A percentile compares a stretch with the other conserved stretches of the same genome.
Conservation (phyloP, 2,888 invertebrate genomes). For the Tolmerus cingulatus region DNA sequence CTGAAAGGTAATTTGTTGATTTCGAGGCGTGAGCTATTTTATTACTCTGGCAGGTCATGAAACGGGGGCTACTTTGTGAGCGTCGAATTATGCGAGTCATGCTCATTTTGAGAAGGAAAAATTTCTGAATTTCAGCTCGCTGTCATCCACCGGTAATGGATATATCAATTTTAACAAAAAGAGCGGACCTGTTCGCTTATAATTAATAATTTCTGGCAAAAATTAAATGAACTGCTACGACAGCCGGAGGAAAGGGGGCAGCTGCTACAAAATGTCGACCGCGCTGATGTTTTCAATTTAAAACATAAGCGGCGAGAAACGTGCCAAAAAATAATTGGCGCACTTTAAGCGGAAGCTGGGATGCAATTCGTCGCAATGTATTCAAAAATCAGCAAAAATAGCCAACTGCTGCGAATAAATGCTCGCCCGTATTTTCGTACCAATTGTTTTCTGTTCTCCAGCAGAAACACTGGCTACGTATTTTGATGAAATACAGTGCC, state of each 20-base stretch:
- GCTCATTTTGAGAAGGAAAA: neutral
- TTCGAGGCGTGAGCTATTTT: conserved; percentile 16
- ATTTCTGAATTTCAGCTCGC: neutral
- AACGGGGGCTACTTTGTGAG: neutral
- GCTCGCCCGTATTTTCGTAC: neutral
- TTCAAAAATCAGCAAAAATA: neutral
- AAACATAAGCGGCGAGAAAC: neutral
- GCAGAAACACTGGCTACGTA: neutral
- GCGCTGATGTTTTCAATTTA: neutral
- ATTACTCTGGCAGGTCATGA: neutral
- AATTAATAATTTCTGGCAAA: neutral
- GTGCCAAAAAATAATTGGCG: neutral
- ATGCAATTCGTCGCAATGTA: neutral
- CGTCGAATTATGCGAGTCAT: neutral
- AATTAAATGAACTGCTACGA: neutral
- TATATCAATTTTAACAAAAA: neutral
- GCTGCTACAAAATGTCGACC: neutral
- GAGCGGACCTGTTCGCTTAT: neutral
- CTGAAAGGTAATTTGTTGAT: conserved; percentile 7
- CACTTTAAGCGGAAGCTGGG: neutral
- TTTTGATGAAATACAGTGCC: neutral
- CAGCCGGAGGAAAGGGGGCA: neutral
- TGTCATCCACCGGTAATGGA: neutral
- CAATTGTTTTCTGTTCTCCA: neutral
- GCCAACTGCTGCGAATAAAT: neutral